Conservation (phyloP, 2,797 vertebrate genomes). For the Falco cherrug region DNA sequence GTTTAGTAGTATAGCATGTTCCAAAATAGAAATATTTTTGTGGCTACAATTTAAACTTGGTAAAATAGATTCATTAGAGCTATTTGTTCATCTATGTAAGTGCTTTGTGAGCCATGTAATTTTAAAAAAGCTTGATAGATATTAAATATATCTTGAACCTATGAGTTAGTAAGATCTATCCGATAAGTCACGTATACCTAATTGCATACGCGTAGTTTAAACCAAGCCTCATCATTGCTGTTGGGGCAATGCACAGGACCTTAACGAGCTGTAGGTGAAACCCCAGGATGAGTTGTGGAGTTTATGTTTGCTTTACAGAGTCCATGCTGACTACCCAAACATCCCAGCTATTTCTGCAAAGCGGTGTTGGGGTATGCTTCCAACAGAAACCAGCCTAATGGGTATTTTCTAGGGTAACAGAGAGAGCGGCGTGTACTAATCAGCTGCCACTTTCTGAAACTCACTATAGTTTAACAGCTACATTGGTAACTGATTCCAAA, state of each 20-base stretch:
- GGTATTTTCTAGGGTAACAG: background rate
- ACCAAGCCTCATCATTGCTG: background rate
- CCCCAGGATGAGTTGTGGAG: background rate
- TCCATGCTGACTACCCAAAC: background rate
- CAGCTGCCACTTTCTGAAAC: background rate
- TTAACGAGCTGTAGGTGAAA: background rate
- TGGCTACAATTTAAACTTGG: background rate
- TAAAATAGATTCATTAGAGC: background rate
- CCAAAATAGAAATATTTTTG: too few species aligned
- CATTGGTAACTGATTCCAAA: background rate
- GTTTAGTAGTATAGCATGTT: too few species aligned
- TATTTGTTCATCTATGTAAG: background rate
- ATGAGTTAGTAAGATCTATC: too few species aligned
- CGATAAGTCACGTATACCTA: background rate
- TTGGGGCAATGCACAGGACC: background rate
- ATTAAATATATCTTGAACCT: too few species aligned
- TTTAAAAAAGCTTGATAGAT: too few species aligned
- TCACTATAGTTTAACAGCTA: background rate
- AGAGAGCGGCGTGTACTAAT: background rate
- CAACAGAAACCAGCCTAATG: background rate
- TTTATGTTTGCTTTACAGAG: background rate
- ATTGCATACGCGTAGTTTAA: background rate
- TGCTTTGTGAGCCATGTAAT: too few species aligned
- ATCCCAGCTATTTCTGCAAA: background rate
- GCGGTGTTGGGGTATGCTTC: background rate